Evolutionary conservation across 2,113 vertebrate species (phyloP).

Genomic region (Chascanopsetta lugubris): DNA sequence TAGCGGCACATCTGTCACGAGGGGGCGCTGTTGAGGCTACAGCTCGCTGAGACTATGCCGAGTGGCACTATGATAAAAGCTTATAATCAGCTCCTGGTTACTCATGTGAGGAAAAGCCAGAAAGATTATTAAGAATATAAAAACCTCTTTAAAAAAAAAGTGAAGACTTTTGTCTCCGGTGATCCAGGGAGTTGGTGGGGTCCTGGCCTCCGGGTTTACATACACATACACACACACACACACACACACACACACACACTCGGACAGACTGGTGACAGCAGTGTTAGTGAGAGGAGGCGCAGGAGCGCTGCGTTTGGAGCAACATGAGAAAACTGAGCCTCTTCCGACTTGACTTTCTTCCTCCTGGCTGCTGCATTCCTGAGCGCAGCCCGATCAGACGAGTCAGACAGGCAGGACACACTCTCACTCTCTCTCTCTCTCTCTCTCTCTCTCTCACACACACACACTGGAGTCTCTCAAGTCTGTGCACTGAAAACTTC

Average conservation of each 20-base stretch:
- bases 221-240: slow-evolving; percentile 21
- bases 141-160: too few species aligned
- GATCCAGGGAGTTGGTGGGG: too few species aligned
- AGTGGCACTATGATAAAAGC: background rate
- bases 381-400: slow-evolving; percentile 40
- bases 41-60: background rate
- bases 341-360: slow-evolving; percentile 33
- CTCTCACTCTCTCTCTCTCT: too few species aligned
- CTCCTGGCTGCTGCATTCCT: slow-evolving; percentile 58
- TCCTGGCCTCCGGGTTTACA: slow-evolving; percentile 10
- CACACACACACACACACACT: background rate
- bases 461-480: slow-evolving; percentile 53
- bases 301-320: background rate
- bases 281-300: background rate
- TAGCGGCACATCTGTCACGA: slow-evolving; percentile 27
- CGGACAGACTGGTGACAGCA: too few species aligned
- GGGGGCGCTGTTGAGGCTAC: slow-evolving; percentile 58
- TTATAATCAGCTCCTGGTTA: background rate
- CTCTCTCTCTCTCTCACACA: too few species aligned
- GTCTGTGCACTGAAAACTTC: slow-evolving; percentile 55
- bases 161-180: too few species aligned
- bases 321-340: slow-evolving; percentile 29
- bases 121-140: background rate
- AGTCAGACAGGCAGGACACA: background rate
- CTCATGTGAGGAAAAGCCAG: background rate